Conservation (phyloP, 2,888 invertebrate species). For the Brachynemurus nebulosus region DNA sequence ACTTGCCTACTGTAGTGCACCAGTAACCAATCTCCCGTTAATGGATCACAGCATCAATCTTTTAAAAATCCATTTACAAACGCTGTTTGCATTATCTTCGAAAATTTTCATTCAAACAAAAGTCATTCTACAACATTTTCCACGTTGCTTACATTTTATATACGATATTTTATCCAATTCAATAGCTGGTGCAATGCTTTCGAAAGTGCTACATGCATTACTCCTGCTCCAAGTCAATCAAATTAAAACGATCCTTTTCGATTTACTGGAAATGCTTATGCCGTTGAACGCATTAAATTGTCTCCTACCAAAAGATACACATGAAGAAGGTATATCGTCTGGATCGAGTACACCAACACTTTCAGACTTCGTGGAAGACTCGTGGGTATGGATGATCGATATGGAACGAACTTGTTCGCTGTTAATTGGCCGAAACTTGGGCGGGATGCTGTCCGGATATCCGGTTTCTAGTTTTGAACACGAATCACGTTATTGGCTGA, state of each 20-base stretch:
- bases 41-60: slow-evolving; percentile 16
- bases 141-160: slow-evolving; percentile 29
- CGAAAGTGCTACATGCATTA: slow-evolving; percentile 40
- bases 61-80: slow-evolving; percentile 24
- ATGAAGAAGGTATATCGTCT: slow-evolving; percentile 13
- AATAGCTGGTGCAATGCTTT: slow-evolving; percentile 41
- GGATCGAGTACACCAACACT: slow-evolving; percentile 37
- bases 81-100: slow-evolving; percentile 26
- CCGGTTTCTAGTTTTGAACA: slow-evolving; percentile 32
- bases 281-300: slow-evolving; percentile 31
- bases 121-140: slow-evolving; percentile 27
- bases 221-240: slow-evolving; percentile 35
- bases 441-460: slow-evolving; percentile 38
- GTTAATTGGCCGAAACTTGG: slow-evolving; percentile 42
- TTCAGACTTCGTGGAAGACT: slow-evolving; percentile 31
- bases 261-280: slow-evolving; percentile 29
- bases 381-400: slow-evolving; percentile 44
- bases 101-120: slow-evolving; percentile 27
- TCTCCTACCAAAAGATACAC: slow-evolving; percentile 28
- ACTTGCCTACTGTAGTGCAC: slow-evolving; percentile 34
- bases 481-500: slow-evolving; percentile 33
- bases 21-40: not conserved
- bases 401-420: slow-evolving; percentile 43
- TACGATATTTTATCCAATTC: slow-evolving; percentile 38
- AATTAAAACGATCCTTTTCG: slow-evolving; percentile 27